Conservation (phyloP, 2,888 invertebrate species). For the Luperina nickerlii region DNA sequence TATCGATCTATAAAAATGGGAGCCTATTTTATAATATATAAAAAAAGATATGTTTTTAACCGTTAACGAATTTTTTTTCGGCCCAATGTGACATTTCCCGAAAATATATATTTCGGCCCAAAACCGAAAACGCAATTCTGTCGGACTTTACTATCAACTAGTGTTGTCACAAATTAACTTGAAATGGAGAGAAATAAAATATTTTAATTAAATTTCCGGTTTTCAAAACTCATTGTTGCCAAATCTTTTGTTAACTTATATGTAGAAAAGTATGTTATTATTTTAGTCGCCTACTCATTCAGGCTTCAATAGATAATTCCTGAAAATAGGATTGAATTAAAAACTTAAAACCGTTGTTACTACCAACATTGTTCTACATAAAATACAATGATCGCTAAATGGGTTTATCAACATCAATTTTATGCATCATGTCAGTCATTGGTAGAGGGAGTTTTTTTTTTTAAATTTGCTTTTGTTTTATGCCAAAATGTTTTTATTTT, state of each 20-base stretch:
- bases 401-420: slow-evolving; percentile 4
- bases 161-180: neutral
- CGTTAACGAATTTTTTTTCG: neutral
- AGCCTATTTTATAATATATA: neutral
- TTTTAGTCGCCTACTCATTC: neutral
- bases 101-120: neutral
- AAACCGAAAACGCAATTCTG: neutral
- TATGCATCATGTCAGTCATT: slow-evolving; percentile 17
- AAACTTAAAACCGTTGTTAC: neutral
- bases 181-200: neutral
- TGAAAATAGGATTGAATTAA: neutral
- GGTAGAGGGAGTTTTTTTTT: slow-evolving; percentile 34
- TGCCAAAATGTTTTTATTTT: slow-evolving; percentile 12
- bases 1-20: neutral
- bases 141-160: neutral
- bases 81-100: neutral
- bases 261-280: neutral
- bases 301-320: neutral
- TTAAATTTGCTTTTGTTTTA: slow-evolving; percentile 43
- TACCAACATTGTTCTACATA: neutral
- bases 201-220: neutral
- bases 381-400: neutral
- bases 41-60: neutral
- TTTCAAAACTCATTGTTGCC: neutral
- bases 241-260: neutral